phyloP scores from a whole-genome alignment of 2,797 vertebrate genomes.

The Chanos chanos region DNA sequence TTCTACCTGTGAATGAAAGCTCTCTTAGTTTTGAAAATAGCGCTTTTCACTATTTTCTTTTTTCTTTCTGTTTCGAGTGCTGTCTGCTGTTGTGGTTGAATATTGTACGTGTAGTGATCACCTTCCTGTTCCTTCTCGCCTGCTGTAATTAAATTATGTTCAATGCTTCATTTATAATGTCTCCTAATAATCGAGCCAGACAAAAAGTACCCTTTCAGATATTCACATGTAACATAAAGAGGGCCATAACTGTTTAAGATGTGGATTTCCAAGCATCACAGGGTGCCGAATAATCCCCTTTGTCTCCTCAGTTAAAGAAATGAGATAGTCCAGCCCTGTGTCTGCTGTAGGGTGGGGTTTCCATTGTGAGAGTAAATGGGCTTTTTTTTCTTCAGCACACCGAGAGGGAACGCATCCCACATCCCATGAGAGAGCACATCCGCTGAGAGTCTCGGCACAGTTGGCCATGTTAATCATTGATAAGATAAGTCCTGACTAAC shows the following conservation, averaged over 20 bases:
- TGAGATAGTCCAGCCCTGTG: slow-evolving; percentile 10
- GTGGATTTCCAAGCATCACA: neutral
- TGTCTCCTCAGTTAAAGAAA: slow-evolving; percentile 23
- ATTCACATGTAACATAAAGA: slow-evolving; percentile 1
- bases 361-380: slow-evolving; percentile 21
- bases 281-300: slow-evolving; percentile 12
- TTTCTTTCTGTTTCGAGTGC: neutral
- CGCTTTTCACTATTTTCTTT: too few species aligned
- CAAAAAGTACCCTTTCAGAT: neutral
- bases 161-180: slow-evolving; percentile 5
- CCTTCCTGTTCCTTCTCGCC: neutral
- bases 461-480: slow-evolving; percentile 30
- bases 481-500: slow-evolving; percentile 32
- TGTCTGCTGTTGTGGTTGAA: slow-evolving; percentile 7
- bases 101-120: slow-evolving; percentile 1
- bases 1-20: slow-evolving; percentile 35
- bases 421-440: too few species aligned
- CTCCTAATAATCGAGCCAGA: neutral
- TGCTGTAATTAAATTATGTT: neutral
- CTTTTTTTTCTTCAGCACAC: too few species aligned
- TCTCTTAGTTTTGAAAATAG: slow-evolving; percentile 2
- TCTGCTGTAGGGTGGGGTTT: neutral
- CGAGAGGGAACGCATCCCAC: too few species aligned
- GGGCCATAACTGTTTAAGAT: too few species aligned
- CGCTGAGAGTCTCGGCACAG: too few species aligned